Evolutionary conservation across 2,113 vertebrate genomes (phyloP), one percentile per base, ranked within the genome.

Genomic region (Pelobates fuscus): DNA sequence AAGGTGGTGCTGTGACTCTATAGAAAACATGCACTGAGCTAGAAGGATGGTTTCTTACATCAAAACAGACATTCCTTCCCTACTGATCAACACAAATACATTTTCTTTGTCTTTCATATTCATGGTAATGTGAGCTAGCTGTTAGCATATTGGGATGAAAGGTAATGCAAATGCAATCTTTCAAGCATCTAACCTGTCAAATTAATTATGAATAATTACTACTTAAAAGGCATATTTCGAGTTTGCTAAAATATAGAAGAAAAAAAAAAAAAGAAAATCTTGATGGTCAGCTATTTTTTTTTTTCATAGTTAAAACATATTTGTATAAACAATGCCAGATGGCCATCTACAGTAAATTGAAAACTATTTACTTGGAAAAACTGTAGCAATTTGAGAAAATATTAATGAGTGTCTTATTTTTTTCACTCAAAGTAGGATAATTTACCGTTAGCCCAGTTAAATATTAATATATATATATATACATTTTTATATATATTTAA

Each of bases 1-100:
- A 59, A 89, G 91, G 69, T 90, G 91, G 87, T 85, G 64, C 81
- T 87, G 52, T 80, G 52, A 68, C 80, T 81, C 84, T 49, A 49
- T 49, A 17, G 12, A 49, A 18, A 7, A 8, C 71, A 69, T 27
- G 30, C 32, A 67, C 80, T 78, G 54, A 49, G 44, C 12, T 7
- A 49, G 17, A 18, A 49, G 10, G 17, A 17, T 49, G 44, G 44
- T 18, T 14, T 49, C 44, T 49, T 3, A 12, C 18, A 71, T 26
- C 54, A n/a, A 70, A 46, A 61, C 24, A 46, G 32, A 29, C 17
- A 71, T 60, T 70, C n/a, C 37, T 21, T 71, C 57, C 58, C 24
- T 23, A 27, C 37, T 61, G 57, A 71, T 71, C 69, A 61, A 62
- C 58, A 71, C 23, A 71, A 61, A 61, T 61, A 49, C 61, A 62